Conservation (phyloP, 2,797 vertebrate species). For the Alfaro cultratus region DNA sequence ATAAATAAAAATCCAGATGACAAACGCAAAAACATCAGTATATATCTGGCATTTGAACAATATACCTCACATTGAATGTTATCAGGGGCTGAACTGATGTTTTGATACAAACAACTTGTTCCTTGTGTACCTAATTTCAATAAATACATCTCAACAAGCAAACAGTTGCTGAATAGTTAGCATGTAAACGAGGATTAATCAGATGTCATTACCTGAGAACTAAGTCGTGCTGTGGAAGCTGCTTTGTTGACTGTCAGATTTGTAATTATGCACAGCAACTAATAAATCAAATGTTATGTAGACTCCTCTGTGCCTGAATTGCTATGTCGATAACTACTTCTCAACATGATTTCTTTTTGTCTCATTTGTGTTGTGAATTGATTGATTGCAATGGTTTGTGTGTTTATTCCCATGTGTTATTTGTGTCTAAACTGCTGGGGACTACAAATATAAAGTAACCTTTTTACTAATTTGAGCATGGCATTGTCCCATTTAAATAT, state of each 20-base stretch:
- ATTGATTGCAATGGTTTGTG: neutral
- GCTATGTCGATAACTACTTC: neutral
- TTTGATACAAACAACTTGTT: neutral
- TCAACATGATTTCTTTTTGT: neutral
- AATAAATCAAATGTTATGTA: neutral
- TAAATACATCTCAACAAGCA: neutral
- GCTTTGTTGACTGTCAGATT: neutral
- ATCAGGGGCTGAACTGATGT: neutral
- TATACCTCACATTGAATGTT: neutral
- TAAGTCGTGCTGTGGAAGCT: neutral
- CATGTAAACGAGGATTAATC: slow-evolving; percentile 3
- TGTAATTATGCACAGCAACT: neutral
- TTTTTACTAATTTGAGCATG: neutral
- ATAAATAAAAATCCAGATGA: neutral
- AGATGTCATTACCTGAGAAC: neutral
- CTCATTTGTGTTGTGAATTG: neutral
- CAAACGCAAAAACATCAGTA: neutral
- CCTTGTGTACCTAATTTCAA: neutral
- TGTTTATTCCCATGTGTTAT: neutral
- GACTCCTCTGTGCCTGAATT: slow-evolving; percentile 6
- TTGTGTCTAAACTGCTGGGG: neutral
- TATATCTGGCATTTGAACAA: neutral
- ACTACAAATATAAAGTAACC: neutral
- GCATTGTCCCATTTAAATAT: neutral
- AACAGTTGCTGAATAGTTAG: neutral